Evolutionary conservation across 2,888 invertebrate genomes (phyloP).

Genomic region (Nezara viridula): DNA sequence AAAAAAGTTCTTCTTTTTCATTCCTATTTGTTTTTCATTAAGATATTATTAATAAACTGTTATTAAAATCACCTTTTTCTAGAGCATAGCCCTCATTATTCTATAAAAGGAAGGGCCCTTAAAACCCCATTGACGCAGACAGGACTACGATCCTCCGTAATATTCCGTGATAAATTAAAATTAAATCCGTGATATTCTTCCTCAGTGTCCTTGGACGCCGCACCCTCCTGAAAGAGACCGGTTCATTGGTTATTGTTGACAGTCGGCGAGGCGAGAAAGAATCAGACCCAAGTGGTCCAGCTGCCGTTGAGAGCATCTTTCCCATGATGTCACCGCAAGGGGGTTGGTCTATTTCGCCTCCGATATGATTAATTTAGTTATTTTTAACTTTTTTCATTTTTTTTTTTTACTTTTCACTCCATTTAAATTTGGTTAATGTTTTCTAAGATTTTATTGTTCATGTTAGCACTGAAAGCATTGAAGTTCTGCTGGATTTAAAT

Average conservation of each 20-base stretch:
- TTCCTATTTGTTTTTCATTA: background rate
- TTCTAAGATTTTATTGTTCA: too few species aligned
- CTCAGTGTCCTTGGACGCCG: background rate
- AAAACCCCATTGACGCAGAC: background rate
- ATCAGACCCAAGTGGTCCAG: constrained; percentile 24
- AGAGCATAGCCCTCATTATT: too few species aligned
- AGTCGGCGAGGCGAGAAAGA: background rate
- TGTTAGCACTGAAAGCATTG: too few species aligned
- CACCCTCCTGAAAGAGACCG: background rate
- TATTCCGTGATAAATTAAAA: too few species aligned
- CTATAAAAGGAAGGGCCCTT: background rate
- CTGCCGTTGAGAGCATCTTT: background rate
- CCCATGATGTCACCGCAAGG: constrained; percentile 32
- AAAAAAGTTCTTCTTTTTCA: too few species aligned
- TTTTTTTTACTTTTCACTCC: background rate
- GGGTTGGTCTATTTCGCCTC: background rate
- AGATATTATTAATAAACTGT: background rate
- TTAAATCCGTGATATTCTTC: background rate
- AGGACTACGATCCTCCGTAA: background rate
- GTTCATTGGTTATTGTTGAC: constrained; percentile 33
- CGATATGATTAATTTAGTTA: background rate
- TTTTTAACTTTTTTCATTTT: background rate
- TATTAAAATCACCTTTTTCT: background rate
- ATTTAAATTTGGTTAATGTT: too few species aligned
- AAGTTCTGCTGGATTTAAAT: too few species aligned